These are phyloP conservation scores for Labrus mixtus DNA, from an alignment of 2,113 vertebrate species.

Conservation along the genomic window DNA sequence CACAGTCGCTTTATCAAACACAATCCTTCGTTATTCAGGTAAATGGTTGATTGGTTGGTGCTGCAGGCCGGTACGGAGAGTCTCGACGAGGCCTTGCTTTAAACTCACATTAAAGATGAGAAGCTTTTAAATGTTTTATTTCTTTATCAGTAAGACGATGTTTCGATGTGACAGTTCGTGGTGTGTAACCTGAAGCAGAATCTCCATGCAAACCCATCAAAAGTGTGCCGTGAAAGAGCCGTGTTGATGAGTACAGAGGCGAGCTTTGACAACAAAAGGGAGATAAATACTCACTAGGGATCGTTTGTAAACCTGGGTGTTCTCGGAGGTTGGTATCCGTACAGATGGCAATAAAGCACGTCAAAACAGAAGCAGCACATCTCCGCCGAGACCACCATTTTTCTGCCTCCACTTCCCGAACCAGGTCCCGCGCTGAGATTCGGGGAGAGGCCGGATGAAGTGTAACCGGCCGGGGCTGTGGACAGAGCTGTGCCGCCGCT, in stretches of 20 bases:
- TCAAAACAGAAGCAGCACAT: constrained; percentile 99
- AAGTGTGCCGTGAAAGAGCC: not conserved
- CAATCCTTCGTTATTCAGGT: constrained; percentile 8
- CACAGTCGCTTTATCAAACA: fast-evolving
- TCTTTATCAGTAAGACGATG: not conserved
- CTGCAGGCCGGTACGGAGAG: constrained; percentile 44
- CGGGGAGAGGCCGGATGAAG: constrained; percentile 85
- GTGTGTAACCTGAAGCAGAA: not conserved
- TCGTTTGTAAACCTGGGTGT: constrained; percentile 98
- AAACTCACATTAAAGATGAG: constrained; percentile 61
- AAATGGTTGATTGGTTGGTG: constrained; percentile 8
- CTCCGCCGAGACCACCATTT: constrained; percentile 97
- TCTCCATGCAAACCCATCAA: not conserved
- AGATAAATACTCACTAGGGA: constrained; percentile 92
- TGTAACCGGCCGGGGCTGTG: constrained; percentile 84
- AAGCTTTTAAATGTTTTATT: too few relatives aligned
- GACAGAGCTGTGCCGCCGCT: constrained; percentile 81
- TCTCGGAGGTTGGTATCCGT: constrained; percentile 97
- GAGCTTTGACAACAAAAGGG: constrained; percentile 67
- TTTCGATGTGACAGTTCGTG: constrained; percentile 58
- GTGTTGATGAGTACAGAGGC: not conserved
- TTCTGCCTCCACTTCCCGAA: constrained; percentile 89
- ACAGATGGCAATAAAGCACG: constrained; percentile 98
- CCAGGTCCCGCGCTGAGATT: constrained; percentile 86
- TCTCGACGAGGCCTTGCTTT: constrained; percentile 61